A percentile compares a stretch with the other conserved stretches of the same genome.
Evolutionary conservation across 2,888 invertebrate genomes (phyloP).

Genomic region (Acleris literana): DNA sequence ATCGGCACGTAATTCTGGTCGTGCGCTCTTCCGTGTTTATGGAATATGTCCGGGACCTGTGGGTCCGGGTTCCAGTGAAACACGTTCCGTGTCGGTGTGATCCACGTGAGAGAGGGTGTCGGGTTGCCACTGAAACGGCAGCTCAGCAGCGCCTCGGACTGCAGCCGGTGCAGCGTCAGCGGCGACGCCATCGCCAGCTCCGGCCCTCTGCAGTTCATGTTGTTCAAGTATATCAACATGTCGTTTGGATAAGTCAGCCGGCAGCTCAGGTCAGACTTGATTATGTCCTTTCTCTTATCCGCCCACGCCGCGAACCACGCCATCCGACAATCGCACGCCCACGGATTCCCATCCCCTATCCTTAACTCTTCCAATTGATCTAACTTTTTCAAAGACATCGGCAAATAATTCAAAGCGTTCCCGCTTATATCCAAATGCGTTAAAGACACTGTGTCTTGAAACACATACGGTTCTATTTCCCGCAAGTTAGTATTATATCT

Average conservation of each 20-base stretch:
- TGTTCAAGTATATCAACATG: constrained; percentile 87
- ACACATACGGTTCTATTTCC: constrained; percentile 85
- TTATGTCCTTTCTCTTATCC: constrained; percentile 74
- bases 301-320: constrained; percentile 87
- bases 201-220: constrained; percentile 88
- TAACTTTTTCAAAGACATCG: constrained; percentile 86
- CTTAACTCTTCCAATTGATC: constrained; percentile 85
- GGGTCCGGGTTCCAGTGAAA: constrained; percentile 92
- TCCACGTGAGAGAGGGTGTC: constrained; percentile 92
- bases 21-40: constrained; percentile 86
- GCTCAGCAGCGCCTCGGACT: constrained; percentile 87
- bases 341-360: constrained; percentile 88
- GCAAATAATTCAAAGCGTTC: constrained; percentile 88
- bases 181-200: constrained; percentile 84
- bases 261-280: constrained; percentile 86
- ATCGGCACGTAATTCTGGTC: constrained; percentile 75
- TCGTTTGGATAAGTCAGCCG: constrained; percentile 86
- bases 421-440: constrained; percentile 87
- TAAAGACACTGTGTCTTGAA: constrained; percentile 84
- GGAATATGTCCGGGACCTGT: constrained; percentile 85
- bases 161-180: constrained; percentile 85
- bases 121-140: constrained; percentile 92
- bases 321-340: constrained; percentile 94
- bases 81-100: constrained; percentile 88
- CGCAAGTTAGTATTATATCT: constrained; percentile 85